Base-by-base conservation (phyloP, 2,113 vertebrate genomes). In the Maccullochella peelii region DNA sequence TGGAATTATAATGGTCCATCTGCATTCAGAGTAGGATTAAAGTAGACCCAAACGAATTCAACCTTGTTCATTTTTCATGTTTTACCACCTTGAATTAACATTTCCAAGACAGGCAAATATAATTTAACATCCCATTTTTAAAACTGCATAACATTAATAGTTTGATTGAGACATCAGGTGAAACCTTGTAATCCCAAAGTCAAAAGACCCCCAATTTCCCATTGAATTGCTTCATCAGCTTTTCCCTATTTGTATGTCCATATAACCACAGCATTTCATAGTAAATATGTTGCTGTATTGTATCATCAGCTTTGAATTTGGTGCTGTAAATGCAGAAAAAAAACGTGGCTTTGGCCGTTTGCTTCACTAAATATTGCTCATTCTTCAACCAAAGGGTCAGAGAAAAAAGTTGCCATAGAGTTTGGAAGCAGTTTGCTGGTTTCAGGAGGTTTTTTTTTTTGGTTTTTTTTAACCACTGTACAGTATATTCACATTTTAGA, bases 1-100 rank as follows among this genome's bases (percentile, higher is more conserved):
- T 61, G 42, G 42, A 78, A 76, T 72, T 47, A 4, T 69, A 63
- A 58, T 58, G 38, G 49, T 81, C n/a, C 36, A 52, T 58, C 27
- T 36, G 55, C 55, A 54, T 68, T 69, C 49, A 47, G 10, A 76
- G 5, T 2, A 62, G 63, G 52, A 62, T 57, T 33, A 57, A 70
- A 62, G 25, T 2, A 40, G 38, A 83, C 49, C 44, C 33, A 30
- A 57, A 61, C 2, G 0, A 21, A 63, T 44, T 73, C 21, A 27
- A 54, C 67, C 38, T 18, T 33, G 8, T n/a, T 62, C 6, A 38
- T 72, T 30, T 82, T 38, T 42, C 21, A 27, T 44, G 7, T 79
- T 65, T 77, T 30, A 57, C 25, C 23, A 62, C 6, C 25, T 61
- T 54, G 27, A 78, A 77, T 70, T 66, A 50, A 2, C 20, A 47